Evolutionary conservation across 2,888 invertebrate genomes (phyloP), one percentile per base, ranked within the genome.

Genomic region (Chrysolina americana): DNA sequence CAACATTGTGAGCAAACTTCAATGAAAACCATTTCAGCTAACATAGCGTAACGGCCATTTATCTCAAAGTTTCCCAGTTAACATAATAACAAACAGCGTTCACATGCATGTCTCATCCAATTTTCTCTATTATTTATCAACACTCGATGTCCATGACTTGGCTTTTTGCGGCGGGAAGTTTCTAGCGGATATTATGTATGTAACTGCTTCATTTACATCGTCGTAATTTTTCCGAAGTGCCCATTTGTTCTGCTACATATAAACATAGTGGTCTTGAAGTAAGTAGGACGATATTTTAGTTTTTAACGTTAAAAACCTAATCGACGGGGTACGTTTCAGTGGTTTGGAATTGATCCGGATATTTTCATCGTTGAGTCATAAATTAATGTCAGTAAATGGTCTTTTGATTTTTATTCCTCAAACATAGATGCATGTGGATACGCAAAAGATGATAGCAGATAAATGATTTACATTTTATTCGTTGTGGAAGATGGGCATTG

Each of bases 41-140:
- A 53, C 53, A 53, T 21, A 53, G 53, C 21, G 19, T 53, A 15
- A 13, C 21, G 17, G 48, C 17, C 48, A 48, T 53, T 21, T 21
- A 53, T 53, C 53, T 48, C 3, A 13, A 53, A 53, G 53, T 53
- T 53, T 53, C 15, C 53, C 21, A 19, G 53, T 53, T 21, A 53
- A 53, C 19, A 53, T 53, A 53, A 17, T 21, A 53, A 53, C 53
- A 10, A 48, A 21, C 23, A 10, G 21, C 53, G 65, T 23, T 47
- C 44, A 4, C 19, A 65, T 65, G 47, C 65, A 65, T 65, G 47
- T 36, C 23, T 65, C 65, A 65, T 36, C 48, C 65, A 44, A 65
- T 47, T 64, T 47, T 21, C 65, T 47, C 28, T 48, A 65, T 65
- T 47, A 65, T 65, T 65, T 15, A 65, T 47, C 65, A 65, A 65